Evolutionary conservation across 1,140 invertebrate species (phyloP).

Genomic region (Drosophila biarmipes): DNA sequence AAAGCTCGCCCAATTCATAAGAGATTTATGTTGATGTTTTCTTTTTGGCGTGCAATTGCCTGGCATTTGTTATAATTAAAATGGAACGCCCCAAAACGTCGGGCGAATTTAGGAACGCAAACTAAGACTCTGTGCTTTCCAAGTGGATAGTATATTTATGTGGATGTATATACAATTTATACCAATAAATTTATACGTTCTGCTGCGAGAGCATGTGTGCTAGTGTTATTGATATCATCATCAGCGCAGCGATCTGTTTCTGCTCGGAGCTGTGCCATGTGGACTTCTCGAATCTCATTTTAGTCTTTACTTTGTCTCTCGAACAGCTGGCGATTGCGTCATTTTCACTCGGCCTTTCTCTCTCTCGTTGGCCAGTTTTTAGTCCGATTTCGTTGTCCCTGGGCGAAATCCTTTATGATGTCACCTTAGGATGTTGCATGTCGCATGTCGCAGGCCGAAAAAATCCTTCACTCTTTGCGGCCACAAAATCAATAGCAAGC

Average conservation of each 20-base stretch:
- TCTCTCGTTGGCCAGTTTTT: conserved; percentile 22
- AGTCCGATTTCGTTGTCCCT: conserved; percentile 38
- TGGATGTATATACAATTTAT: not conserved
- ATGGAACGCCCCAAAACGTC: conserved; percentile 48
- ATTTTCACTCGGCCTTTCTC: conserved; percentile 16
- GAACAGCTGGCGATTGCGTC: conserved; percentile 59
- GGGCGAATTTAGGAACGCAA: conserved; percentile 29
- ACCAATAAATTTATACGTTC: conserved; percentile 19
- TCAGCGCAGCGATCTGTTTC: conserved; percentile 19
- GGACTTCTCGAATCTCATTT: conserved; percentile 47
- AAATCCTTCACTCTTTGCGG: conserved; percentile 4
- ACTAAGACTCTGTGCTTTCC: conserved; percentile 37
- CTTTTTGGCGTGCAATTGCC: conserved; percentile 42
- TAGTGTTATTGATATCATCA: conserved; percentile 34
- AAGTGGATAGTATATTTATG: conserved; percentile 44
- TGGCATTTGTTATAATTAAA: conserved; percentile 55
- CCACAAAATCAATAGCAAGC: conserved; percentile 34
- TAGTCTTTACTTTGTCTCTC: conserved; percentile 27
- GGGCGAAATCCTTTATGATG: conserved; percentile 44
- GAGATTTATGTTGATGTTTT: conserved; percentile 52
- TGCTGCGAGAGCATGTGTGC: not conserved
- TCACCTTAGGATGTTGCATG: conserved; percentile 37
- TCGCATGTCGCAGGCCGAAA: conserved; percentile 19
- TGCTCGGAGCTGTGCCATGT: conserved; percentile 36
- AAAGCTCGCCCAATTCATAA: conserved; percentile 7